These are phyloP conservation scores for Drosophila putrida DNA, from an alignment of 2,888 invertebrate species.

Conservation along the genomic window DNA sequence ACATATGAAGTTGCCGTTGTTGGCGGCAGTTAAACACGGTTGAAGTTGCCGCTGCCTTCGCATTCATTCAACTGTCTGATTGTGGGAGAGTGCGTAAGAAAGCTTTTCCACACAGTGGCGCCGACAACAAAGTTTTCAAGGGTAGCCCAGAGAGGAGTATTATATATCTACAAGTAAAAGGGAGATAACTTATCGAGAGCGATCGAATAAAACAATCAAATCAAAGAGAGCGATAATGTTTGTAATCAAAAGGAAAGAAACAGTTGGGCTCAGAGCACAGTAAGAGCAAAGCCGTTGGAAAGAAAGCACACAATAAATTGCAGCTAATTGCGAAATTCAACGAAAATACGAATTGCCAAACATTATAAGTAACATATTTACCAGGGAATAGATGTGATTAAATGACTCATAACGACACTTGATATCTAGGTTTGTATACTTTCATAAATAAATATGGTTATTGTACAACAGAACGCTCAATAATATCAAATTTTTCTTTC, in stretches of 20 bases:
- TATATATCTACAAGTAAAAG: not conserved
- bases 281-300: too few relatives aligned
- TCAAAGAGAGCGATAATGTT: not conserved
- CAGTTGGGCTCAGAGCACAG: too few relatives aligned
- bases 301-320: too few relatives aligned
- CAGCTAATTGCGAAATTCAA: too few relatives aligned
- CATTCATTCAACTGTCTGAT: constrained; percentile 68
- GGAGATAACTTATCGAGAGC: not conserved
- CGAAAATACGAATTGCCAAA: too few relatives aligned
- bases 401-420: too few relatives aligned
- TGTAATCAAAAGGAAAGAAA: too few relatives aligned
- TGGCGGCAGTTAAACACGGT: constrained; percentile 49
- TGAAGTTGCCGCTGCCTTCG: constrained; percentile 55
- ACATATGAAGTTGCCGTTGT: constrained; percentile 71
- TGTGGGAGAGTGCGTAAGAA: constrained; percentile 50
- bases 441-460: too few relatives aligned
- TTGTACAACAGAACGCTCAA: not conserved
- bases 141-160: not conserved
- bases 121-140: constrained; percentile 5
- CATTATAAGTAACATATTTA: too few relatives aligned
- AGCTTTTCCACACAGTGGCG: constrained; percentile 51
- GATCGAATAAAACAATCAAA: not conserved
- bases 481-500: not conserved
- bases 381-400: too few relatives aligned
- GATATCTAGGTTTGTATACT: too few relatives aligned